Evolutionary conservation across 2,113 vertebrate species (phyloP).

Genomic region (Lichenostomus cassidix): DNA sequence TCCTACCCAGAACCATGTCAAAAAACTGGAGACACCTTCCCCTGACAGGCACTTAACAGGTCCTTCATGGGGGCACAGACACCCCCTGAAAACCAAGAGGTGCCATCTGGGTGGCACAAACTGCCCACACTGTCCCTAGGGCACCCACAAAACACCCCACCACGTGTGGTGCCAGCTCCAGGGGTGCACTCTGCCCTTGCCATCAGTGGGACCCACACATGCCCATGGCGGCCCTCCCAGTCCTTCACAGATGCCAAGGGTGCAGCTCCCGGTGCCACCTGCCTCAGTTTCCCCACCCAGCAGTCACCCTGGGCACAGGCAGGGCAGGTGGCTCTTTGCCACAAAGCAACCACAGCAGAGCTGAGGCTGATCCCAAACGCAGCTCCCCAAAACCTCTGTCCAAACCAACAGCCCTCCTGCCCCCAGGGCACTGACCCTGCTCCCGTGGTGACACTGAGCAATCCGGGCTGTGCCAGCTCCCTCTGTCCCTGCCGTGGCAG

Average conservation of each 20-base stretch:
- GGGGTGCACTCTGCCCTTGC: background rate
- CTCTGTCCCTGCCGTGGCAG: background rate
- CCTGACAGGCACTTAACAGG: background rate
- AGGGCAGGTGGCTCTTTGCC: background rate
- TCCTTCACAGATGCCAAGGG: fast-evolving
- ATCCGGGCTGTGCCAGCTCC: fast-evolving
- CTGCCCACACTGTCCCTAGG: background rate
- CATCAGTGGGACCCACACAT: fast-evolving
- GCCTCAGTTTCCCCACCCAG: background rate
- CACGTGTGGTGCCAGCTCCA: fast-evolving
- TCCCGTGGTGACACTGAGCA: fast-evolving
- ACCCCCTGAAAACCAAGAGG: background rate
- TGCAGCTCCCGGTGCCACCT: fast-evolving
- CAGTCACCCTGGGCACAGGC: background rate
- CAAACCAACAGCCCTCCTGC: background rate
- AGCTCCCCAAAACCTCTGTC: background rate
- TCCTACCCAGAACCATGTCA: background rate
- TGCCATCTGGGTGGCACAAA: background rate
- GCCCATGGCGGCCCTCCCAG: fast-evolving
- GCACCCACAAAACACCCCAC: fast-evolving
- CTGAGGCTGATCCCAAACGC: background rate
- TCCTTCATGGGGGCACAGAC: background rate
- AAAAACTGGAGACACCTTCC: background rate
- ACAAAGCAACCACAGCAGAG: fast-evolving
- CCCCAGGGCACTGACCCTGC: fast-evolving